phyloP scores from a whole-genome alignment of 2,113 vertebrate genomes.

The Canis aureus region DNA sequence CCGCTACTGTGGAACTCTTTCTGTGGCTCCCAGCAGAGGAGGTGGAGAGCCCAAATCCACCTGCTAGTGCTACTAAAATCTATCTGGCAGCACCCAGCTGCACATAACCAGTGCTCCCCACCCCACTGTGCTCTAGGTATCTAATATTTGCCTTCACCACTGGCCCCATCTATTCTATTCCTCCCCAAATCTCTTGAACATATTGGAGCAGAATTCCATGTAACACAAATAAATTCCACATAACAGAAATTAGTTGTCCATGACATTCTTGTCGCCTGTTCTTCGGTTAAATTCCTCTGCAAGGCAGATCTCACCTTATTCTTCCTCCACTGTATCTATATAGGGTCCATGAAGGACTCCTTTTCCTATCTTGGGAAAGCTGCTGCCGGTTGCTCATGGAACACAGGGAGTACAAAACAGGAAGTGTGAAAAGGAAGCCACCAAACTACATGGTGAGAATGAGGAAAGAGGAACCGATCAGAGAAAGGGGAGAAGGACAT shows the following conservation, averaged over 20 bases:
- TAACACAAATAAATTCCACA: not conserved
- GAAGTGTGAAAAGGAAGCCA: not conserved
- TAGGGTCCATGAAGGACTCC: not conserved
- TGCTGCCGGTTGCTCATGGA: not conserved
- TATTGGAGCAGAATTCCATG: not conserved
- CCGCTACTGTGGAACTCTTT: not conserved
- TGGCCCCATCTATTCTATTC: not conserved
- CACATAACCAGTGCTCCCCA: too few species aligned
- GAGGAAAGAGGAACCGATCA: not conserved
- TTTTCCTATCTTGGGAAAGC: not conserved
- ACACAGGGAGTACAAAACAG: not conserved
- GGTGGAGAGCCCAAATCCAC: not conserved
- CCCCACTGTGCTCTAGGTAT: not conserved
- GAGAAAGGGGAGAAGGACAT: not conserved
- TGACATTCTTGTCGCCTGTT: not conserved
- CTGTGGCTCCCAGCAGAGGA: not conserved
- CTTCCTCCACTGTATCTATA: not conserved
- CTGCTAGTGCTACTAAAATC: not conserved
- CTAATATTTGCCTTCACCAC: too few species aligned
- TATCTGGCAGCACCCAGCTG: not conserved
- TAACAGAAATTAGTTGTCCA: not conserved
- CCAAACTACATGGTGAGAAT: not conserved
- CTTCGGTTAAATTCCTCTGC: not conserved
- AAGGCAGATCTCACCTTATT: not conserved
- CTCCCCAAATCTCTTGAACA: not conserved